Conservation (phyloP, 2,797 vertebrate species). For the Cephalopachus bancanus region DNA sequence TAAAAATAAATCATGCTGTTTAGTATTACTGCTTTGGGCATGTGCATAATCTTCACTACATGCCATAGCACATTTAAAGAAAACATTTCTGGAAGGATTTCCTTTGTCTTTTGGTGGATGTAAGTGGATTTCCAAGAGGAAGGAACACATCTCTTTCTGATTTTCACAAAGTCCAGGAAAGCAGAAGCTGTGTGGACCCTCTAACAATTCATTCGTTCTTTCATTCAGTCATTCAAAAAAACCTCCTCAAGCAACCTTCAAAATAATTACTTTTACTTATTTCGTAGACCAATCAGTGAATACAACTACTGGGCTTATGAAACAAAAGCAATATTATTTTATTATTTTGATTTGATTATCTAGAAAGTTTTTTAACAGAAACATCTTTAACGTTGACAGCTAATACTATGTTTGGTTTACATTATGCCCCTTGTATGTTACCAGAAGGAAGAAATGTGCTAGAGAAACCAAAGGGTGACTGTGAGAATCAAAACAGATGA, state of each 20-base stretch:
- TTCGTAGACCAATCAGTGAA: constrained; percentile 43
- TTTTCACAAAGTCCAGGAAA: constrained; percentile 13
- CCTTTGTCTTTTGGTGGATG: neutral
- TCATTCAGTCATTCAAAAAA: neutral
- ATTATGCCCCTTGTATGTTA: constrained; percentile 56
- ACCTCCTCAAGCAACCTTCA: neutral
- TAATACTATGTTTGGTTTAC: constrained; percentile 73
- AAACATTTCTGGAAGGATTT: neutral
- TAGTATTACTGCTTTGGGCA: neutral
- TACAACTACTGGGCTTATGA: constrained; percentile 2
- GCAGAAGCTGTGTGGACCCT: neutral
- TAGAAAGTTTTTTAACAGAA: constrained; percentile 59
- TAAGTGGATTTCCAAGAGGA: neutral
- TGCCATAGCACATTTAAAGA: neutral
- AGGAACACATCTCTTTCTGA: neutral
- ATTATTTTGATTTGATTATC: constrained; percentile 60
- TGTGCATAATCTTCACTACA: neutral
- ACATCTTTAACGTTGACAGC: constrained; percentile 45
- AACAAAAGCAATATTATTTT: constrained; percentile 64
- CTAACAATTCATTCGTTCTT: neutral
- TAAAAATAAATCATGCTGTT: constrained; percentile 9
- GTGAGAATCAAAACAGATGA: constrained; percentile 75
- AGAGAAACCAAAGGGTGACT: constrained; percentile 66
- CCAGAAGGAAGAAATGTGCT: constrained; percentile 56
- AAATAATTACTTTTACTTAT: constrained; percentile 52